These are phyloP conservation scores for Xiphophorus maculatus DNA, from an alignment of 2,113 vertebrate genomes.

Conservation along the genomic window DNA sequence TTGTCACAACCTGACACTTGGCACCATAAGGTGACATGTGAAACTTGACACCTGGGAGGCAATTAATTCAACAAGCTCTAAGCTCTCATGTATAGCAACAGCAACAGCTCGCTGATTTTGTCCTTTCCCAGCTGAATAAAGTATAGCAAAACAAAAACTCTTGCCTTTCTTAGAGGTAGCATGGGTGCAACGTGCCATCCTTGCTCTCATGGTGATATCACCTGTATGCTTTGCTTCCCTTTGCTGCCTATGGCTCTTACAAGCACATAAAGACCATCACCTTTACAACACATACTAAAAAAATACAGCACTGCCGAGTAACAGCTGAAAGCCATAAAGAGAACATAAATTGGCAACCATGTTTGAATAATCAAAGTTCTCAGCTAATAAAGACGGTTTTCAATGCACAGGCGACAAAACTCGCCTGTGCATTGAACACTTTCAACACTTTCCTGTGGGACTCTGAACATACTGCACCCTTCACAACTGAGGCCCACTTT, in stretches of 20 bases:
- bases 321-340: not conserved
- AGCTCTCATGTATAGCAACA: slow-evolving; percentile 34
- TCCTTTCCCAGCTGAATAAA: slow-evolving; percentile 12
- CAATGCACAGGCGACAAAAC: slow-evolving; percentile 23
- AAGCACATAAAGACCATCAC: slow-evolving; percentile 1
- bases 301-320: not conserved
- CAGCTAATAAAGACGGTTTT: slow-evolving; percentile 15
- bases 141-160: slow-evolving; percentile 28
- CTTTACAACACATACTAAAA: slow-evolving; percentile 7
- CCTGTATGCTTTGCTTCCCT: slow-evolving; percentile 6
- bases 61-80: slow-evolving; percentile 45
- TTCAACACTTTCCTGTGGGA: slow-evolving; percentile 38
- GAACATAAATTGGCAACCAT: not conserved
- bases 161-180: not conserved
- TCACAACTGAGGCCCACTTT: slow-evolving; percentile 32
- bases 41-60: slow-evolving; percentile 44
- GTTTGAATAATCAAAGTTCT: not conserved
- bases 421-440: no score
- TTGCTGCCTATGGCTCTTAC: not conserved
- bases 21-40: slow-evolving; percentile 7
- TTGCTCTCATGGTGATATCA: not conserved
- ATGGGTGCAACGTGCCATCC: not conserved
- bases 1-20: slow-evolving; percentile 24
- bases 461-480: slow-evolving; percentile 23
- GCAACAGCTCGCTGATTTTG: slow-evolving; percentile 22